Base-by-base conservation (phyloP, 2,888 invertebrate genomes). In the Vanessa cardui region DNA sequence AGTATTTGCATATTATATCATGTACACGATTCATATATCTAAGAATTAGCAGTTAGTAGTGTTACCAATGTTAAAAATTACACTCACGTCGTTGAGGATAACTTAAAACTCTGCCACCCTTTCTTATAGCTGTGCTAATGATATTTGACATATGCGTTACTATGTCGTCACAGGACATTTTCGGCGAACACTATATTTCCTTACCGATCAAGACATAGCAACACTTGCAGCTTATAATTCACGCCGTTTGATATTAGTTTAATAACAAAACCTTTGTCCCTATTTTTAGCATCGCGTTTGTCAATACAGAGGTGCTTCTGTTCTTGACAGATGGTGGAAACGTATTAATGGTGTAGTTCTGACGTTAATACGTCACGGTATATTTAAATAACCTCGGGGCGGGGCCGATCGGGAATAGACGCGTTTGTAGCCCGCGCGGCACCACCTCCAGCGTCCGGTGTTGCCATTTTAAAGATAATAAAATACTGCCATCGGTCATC, bases 351-450 rank as follows among this genome's bases (percentile, higher is more conserved):
- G 74, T 80, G 76, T 77, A 76, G 71, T 73, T 72, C 73, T 74
- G 72, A 73, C 73, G 78, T 68, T 73, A 69, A 77, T 78, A 86
- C 88, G 86, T 86, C 87, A 85, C 78, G 79, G 77, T 80, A 77
- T 85, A 84, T 87, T 85, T 83, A 89, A 85, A 88, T 86, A 85
- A 80, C 80, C 81, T 80, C 80, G 82, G 79, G 83, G 83, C 83
- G 83, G 80, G 82, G 83, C 82, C 82, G 77, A 68, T 69, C 71
- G 70, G 72, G 77, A 76, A 75, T 74, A 81, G 80, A 80, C 77
- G 78, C 74, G 72, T 71, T 74, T 75, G 76, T 78, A 90, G 88
- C 80, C 88, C 81, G 88, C 85, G 78, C 82, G 89, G 89, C 89
- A 84, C 87, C 88, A 76, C 75, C 78, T 77, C 73, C 74, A 58